Evolutionary conservation across 2,888 invertebrate species (phyloP).

Genomic region (Tenthredo amoena): DNA sequence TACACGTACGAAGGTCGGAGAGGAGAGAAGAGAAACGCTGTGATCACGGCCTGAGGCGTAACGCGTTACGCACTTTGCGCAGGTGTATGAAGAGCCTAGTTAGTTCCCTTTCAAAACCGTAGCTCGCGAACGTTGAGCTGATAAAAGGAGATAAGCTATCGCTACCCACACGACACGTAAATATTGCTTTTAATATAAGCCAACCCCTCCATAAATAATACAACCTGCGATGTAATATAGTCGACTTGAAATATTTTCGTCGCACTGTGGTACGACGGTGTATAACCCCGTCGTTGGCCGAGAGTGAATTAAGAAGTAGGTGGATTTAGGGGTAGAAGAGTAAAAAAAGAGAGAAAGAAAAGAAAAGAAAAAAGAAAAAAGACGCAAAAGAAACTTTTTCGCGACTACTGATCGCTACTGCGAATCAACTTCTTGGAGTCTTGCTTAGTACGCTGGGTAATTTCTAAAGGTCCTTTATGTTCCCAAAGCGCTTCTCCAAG

Average conservation of each 20-base stretch:
- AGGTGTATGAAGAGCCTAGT: neutral
- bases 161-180: conserved; percentile 60
- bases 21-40: neutral
- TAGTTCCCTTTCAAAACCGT: conserved; percentile 27
- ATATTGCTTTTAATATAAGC: conserved; percentile 63
- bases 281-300: neutral
- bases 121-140: conserved; percentile 31
- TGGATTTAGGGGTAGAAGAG: neutral
- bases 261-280: neutral
- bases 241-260: conserved; percentile 22
- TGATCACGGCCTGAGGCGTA: conserved; percentile 18
- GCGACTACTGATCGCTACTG: neutral
- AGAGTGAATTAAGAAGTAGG: conserved; percentile 10
- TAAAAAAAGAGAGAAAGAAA: no score
- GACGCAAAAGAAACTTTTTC: neutral
- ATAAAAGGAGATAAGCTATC: conserved; percentile 60
- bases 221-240: conserved; percentile 12
- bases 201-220: conserved; percentile 64
- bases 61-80: conserved; percentile 40
- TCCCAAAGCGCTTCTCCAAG: neutral
- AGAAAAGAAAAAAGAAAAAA: no score
- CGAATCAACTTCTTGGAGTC: neutral
- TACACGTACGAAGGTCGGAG: neutral
- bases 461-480: conserved; percentile 26
- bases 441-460: conserved; percentile 31